Base-by-base conservation (phyloP, 1,140 invertebrate genomes). In the Anastrepha ludens region DNA sequence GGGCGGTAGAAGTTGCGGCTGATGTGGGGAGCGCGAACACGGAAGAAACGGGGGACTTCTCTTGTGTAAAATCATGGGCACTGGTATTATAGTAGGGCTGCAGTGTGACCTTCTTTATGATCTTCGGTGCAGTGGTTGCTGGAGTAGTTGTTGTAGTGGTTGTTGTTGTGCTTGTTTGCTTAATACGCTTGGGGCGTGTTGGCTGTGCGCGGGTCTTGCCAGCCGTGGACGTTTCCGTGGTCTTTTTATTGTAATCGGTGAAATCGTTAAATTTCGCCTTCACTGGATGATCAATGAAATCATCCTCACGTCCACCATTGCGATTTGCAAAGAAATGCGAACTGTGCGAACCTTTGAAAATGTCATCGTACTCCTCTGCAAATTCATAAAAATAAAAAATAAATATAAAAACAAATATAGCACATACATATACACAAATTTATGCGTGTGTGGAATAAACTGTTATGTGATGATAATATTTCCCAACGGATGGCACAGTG, bases 271-370 rank as follows among this genome's bases (percentile, higher is more conserved):
- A 74, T 65, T 88, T 91, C 85, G 89, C 88, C 13, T 90, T 90
- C 11, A 74, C 78, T 6, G 89, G 89, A 78, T 92, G 90, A 88
- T 96, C 95, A 20, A 91, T 90, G 62, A 90, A 91, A 78, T 89
- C 90, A 65, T 89, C 90, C 87, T 93, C 93, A 86, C 92, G 90
- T 60, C 94, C 94, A 47, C 94, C 94, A 90, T 95, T 96, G 55
- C 93, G 92, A 89, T 95, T 95, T 89, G 94, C 94, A 90, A 95
- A 96, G 90, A 96, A 96, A 89, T 95, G 95, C 58, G 95, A 95
- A 87, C 95, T 96, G 89, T 95, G 95, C 86, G 94, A 95, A 78
- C 95, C 94, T 70, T 94, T 94, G 70, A 95, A 93, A 87, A 95
- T 94, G 85, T 95, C 95, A 85, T 93, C 92, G 74, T 94, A 88